A percentile compares a stretch with the other conserved stretches of the same genome.
Evolutionary conservation across 2,113 vertebrate genomes (phyloP).

Genomic region (Hemicordylus capensis): DNA sequence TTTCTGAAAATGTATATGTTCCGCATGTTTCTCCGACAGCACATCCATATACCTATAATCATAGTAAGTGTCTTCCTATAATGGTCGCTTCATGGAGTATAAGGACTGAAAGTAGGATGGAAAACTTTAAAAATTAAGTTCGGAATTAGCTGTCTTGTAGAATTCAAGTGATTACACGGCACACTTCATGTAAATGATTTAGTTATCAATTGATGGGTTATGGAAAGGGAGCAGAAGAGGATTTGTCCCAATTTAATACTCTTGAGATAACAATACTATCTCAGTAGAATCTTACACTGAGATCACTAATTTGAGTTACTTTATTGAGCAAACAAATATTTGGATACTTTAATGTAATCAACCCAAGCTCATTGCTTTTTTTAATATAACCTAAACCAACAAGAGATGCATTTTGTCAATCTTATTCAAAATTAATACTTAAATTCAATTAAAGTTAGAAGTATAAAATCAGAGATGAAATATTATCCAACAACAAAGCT

Average conservation of each 20-base stretch:
- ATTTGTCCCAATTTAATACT: background rate
- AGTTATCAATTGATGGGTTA: background rate
- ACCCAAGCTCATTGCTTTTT: background rate
- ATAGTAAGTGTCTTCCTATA: background rate
- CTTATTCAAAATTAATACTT: background rate
- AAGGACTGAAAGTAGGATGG: background rate
- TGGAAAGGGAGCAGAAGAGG: background rate
- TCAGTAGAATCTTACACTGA: background rate
- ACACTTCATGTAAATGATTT: background rate
- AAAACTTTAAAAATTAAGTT: background rate
- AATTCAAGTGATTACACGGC: background rate
- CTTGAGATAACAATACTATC: background rate
- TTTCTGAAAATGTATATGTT: background rate
- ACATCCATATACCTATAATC: background rate
- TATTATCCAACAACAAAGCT: background rate
- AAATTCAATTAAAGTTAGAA: background rate
- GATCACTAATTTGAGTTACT: background rate
- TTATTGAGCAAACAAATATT: background rate
- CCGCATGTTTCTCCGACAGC: background rate
- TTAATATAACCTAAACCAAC: background rate
- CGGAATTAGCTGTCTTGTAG: background rate
- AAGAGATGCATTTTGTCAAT: slow-evolving; percentile 7
- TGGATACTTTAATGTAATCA: background rate
- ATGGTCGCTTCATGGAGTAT: background rate
- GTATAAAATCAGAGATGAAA: background rate